Evolutionary conservation across 2,113 vertebrate species (phyloP), one percentile per base, ranked within the genome.

Genomic region (Athene cunicularia): DNA sequence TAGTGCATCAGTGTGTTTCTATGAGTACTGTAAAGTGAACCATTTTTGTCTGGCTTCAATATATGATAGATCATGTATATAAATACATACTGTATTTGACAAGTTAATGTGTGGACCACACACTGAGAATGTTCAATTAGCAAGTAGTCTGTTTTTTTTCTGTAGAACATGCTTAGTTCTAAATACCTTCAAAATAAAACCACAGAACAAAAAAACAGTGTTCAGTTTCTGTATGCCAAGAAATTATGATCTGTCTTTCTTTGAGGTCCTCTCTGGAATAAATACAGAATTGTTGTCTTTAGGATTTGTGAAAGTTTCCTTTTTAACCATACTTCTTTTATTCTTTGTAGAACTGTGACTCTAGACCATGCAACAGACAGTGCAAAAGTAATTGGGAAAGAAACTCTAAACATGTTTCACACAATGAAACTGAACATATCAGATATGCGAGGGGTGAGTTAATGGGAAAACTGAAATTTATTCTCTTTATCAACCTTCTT

Each of bases 401-500:
- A 99, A 58, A 98, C 98, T 88, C 97, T 99, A 62, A 99, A 99
- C 94, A 98, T 99, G 98, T 99, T 99, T 95, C 99, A 99, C 27
- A 97, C 98, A 86, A 99, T 99, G 99, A 99, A 99, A 89, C 72
- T 99, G 91, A 99, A 98, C 89, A 99, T 99, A 91, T 97, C 98
- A 6, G 99, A 99, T 93, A 98, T 99, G 98, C 98, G 99, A 97
- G 99, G 99, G 93, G 98, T 99, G 75, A 98, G 98, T 98, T 76
- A 64, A 82, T n/a, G 39, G 39, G 28, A 76, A 94, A 90, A 52
- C 45, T 84, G 56, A 52, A 68, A 64, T 53, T 72, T 63, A 16
- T 84, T 88, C 32, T 76, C 12, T 80, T 81, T 58, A 47, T 58
- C 37, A 53, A 2, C 10, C 63, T 56, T 5, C 37, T 76, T 73